phyloP scores from a whole-genome alignment of 2,888 invertebrate species.

The Ellobium chinense region DNA sequence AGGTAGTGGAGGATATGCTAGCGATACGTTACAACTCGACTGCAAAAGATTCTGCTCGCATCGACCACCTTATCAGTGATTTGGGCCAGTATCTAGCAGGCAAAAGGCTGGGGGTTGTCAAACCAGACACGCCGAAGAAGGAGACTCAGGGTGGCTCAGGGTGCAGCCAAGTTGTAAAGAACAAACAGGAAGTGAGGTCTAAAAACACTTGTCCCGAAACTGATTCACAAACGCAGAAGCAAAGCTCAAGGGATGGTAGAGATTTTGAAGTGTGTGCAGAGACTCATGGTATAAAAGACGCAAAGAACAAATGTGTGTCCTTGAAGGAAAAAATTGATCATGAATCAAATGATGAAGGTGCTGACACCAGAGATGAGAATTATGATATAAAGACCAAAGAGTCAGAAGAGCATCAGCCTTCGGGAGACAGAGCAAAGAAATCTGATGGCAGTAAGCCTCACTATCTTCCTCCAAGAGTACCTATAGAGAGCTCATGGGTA shows the following conservation, averaged over 20 bases:
- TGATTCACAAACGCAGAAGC: background rate
- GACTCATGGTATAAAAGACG: background rate
- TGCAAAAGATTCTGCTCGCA: no score
- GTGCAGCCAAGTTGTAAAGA: background rate
- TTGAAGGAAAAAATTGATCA: background rate
- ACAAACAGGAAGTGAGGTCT: background rate
- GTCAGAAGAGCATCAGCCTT: background rate
- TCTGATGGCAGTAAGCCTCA: background rate
- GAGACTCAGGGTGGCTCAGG: background rate
- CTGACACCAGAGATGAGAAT: background rate
- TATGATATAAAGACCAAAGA: background rate
- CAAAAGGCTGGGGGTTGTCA: background rate
- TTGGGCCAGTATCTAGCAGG: conserved; percentile 11
- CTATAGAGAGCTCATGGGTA: background rate
- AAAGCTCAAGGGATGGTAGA: background rate
- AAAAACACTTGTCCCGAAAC: background rate
- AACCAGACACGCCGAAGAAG: background rate
- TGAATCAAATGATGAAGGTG: background rate
- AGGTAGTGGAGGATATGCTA: background rate
- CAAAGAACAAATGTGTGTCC: background rate
- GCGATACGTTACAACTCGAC: background rate
- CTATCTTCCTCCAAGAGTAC: background rate
- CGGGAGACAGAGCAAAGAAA: background rate
- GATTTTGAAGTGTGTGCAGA: background rate
- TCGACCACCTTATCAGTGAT: conserved; percentile 9